A percentile compares a stretch with the other conserved stretches of the same genome.
phyloP scores from a whole-genome alignment of 2,113 vertebrate genomes.

The Scalopus aquaticus region DNA sequence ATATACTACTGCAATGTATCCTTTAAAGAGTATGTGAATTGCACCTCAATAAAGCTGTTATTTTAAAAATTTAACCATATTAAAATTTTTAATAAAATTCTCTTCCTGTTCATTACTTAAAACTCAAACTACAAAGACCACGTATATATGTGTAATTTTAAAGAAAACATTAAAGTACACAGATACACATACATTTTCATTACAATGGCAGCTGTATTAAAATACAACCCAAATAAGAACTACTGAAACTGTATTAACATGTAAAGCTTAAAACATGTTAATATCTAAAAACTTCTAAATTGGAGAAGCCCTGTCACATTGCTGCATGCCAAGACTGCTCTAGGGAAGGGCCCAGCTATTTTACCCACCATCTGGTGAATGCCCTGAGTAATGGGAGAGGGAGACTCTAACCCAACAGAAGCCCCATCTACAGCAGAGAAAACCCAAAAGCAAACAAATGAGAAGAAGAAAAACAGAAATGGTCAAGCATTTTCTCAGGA shows the following conservation, averaged over 20 bases:
- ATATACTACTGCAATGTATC: neutral
- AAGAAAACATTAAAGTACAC: constrained; percentile 19
- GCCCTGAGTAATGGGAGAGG: too few relatives aligned
- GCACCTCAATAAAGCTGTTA: constrained; percentile 19
- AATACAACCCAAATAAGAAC: neutral
- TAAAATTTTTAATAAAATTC: constrained; percentile 27
- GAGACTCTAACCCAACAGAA: too few relatives aligned
- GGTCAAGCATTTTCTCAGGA: too few relatives aligned
- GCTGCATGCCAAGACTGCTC: too few relatives aligned
- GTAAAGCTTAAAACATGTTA: too few relatives aligned
- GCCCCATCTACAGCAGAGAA: too few relatives aligned
- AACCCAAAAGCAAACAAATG: too few relatives aligned
- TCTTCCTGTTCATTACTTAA: neutral
- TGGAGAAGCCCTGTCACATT: neutral
- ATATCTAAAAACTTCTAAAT: too few relatives aligned
- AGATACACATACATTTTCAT: neutral
- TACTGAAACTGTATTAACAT: neutral
- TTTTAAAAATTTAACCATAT: constrained; percentile 2
- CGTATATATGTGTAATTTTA: neutral
- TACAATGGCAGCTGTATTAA: neutral
- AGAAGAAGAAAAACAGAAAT: too few relatives aligned
- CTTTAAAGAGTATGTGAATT: neutral
- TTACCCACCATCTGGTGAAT: too few relatives aligned
- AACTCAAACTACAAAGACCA: constrained; percentile 24
- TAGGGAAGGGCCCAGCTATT: too few relatives aligned